Percentiles rank a stretch among this genome's conserved stretches.
Evolutionary conservation across 2,888 invertebrate species (phyloP).

Genomic region (Carpatolechia fugitivella): DNA sequence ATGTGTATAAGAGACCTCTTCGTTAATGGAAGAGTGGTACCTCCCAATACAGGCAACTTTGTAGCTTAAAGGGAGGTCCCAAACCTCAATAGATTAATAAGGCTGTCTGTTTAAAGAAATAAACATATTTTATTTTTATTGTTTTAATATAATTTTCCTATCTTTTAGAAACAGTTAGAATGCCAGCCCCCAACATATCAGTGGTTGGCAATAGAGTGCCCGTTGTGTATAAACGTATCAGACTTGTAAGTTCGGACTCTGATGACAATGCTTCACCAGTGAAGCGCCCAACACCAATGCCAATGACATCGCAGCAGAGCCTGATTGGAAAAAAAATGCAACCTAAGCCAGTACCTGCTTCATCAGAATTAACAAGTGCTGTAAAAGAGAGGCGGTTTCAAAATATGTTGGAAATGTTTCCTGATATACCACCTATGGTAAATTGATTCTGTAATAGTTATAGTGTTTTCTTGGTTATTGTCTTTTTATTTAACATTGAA

Average conservation of each 20-base stretch:
- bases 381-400: constrained; percentile 80
- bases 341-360: background rate
- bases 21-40: no score
- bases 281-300: constrained; percentile 57
- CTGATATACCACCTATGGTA: constrained; percentile 80
- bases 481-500: no score
- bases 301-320: constrained; percentile 61
- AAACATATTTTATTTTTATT: background rate
- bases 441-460: no score
- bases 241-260: constrained; percentile 75
- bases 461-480: no score
- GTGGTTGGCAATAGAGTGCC: constrained; percentile 36
- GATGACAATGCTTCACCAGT: constrained; percentile 63
- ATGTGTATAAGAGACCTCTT: no score
- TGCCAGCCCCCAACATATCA: constrained; percentile 49
- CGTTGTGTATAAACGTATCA: constrained; percentile 62
- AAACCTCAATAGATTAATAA: no score
- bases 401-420: constrained; percentile 82
- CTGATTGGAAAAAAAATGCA: constrained; percentile 7
- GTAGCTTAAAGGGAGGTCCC: no score
- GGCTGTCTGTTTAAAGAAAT: background rate
- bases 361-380: constrained; percentile 54
- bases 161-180: constrained; percentile 42
- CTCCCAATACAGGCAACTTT: no score
- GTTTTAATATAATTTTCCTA: background rate